Evolutionary conservation across 2,888 invertebrate genomes (phyloP).

Genomic region (Zygaena filipendulae): DNA sequence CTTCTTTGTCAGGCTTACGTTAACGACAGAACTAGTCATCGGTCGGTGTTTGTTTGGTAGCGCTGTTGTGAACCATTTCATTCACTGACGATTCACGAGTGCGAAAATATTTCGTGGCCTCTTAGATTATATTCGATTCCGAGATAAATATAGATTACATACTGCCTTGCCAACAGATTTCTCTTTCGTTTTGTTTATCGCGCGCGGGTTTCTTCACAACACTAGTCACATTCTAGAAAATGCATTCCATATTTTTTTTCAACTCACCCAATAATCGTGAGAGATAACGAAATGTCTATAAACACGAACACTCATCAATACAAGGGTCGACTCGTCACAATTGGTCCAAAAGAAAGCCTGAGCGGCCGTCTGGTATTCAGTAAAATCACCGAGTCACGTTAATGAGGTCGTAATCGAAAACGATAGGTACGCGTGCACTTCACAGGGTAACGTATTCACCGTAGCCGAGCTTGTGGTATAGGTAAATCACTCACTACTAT

Average conservation of each 20-base stretch:
- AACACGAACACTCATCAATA: too few relatives aligned
- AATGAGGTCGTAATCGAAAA: slow-evolving; percentile 51
- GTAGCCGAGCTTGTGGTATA: too few relatives aligned
- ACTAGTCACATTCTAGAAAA: slow-evolving; percentile 3
- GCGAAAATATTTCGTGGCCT: too few relatives aligned
- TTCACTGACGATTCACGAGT: too few relatives aligned
- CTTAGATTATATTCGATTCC: too few relatives aligned
- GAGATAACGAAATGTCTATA: too few relatives aligned
- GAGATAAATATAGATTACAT: slow-evolving; percentile 23
- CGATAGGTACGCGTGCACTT: slow-evolving; percentile 31
- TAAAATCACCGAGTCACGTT: slow-evolving; percentile 31
- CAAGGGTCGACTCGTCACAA: too few relatives aligned
- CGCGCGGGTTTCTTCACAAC: slow-evolving; percentile 1
- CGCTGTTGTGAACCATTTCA: too few relatives aligned
- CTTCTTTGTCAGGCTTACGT: slow-evolving; percentile 19
- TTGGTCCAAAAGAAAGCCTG: slow-evolving; percentile 41
- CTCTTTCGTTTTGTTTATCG: slow-evolving; percentile 18
- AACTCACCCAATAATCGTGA: slow-evolving; percentile 62
- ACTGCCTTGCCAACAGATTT: slow-evolving; percentile 21
- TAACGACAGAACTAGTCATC: too few relatives aligned
- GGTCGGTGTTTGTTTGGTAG: too few relatives aligned
- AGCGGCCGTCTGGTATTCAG: slow-evolving; percentile 32
- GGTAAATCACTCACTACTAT: too few relatives aligned
- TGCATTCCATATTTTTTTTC: too few relatives aligned
- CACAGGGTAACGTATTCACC: slow-evolving; percentile 28